These are phyloP conservation scores for Dryoscopus gambensis DNA, from an alignment of 2,113 vertebrate species.

Conservation along the genomic window DNA sequence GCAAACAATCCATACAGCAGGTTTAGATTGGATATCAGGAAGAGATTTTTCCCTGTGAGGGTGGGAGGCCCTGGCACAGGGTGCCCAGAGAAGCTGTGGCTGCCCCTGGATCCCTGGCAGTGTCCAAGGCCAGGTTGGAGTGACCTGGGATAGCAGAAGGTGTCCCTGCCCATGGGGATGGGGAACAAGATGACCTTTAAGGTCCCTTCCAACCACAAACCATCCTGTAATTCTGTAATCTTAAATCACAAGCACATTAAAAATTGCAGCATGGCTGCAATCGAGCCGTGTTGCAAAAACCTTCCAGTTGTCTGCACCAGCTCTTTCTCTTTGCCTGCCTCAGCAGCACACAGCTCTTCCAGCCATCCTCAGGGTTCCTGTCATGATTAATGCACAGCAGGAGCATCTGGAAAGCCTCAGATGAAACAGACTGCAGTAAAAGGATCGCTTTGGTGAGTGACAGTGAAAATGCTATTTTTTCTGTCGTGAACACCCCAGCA, in stretches of 20 bases:
- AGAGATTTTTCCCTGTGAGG: background rate
- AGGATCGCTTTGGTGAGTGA: background rate
- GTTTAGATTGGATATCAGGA: background rate
- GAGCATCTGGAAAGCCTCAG: constrained; percentile 9
- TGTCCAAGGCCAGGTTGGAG: background rate
- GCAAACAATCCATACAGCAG: background rate
- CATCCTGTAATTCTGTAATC: background rate
- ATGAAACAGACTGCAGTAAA: background rate
- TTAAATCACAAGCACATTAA: background rate
- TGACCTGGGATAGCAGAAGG: accelerated
- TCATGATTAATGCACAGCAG: background rate
- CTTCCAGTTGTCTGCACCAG: background rate
- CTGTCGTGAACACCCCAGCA: background rate
- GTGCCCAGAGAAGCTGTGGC: background rate
- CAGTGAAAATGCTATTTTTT: background rate
- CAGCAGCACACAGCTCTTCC: background rate
- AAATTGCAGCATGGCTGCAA: background rate
- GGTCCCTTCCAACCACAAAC: background rate
- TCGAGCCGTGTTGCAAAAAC: accelerated
- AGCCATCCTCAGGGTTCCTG: background rate
- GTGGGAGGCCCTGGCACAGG: background rate
- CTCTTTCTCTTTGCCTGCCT: background rate
- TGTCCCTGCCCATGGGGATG: background rate
- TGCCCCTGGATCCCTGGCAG: background rate
- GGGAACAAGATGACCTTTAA: no score